Evolutionary conservation across 2,888 invertebrate species (phyloP).

Genomic region (Microdon myrmicae): DNA sequence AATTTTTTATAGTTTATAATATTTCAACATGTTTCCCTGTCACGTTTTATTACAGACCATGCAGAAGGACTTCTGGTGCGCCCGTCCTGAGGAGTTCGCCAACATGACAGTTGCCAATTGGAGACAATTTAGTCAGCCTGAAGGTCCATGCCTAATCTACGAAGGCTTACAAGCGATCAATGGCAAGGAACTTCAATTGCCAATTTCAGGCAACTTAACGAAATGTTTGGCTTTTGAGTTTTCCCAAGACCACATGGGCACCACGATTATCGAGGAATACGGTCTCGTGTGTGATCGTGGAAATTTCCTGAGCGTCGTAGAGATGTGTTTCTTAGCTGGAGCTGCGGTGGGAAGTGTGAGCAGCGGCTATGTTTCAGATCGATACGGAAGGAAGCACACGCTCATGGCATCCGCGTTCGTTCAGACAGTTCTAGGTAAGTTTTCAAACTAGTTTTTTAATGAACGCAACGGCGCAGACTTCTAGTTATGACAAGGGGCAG

Average conservation of each 20-base stretch:
- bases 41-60: slow-evolving; percentile 64
- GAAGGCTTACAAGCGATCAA: slow-evolving; percentile 52
- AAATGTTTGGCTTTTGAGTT: slow-evolving; percentile 67
- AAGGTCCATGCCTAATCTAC: slow-evolving; percentile 67
- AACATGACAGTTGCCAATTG: slow-evolving; percentile 66
- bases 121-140: slow-evolving; percentile 70
- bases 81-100: slow-evolving; percentile 66
- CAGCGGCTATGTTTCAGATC: slow-evolving; percentile 75
- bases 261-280: slow-evolving; percentile 72
- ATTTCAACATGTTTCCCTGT: not conserved
- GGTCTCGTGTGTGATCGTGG: slow-evolving; percentile 71
- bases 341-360: slow-evolving; percentile 74
- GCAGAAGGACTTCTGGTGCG: slow-evolving; percentile 71
- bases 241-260: slow-evolving; percentile 60
- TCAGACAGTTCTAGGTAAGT: slow-evolving; percentile 70
- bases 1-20: too few relatives aligned
- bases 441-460: not conserved
- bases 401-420: slow-evolving; percentile 71
- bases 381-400: slow-evolving; percentile 73
- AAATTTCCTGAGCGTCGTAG: slow-evolving; percentile 70
- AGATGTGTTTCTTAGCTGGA: slow-evolving; percentile 74
- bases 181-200: slow-evolving; percentile 29
- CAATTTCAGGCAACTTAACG: slow-evolving; percentile 46
- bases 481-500: too few relatives aligned
- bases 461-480: too few relatives aligned